A percentile compares a stretch with the other conserved stretches of the same genome.
Evolutionary conservation across 64 coral and sea anemone genomes (phyloP).

Genomic region (Actinia tenebrosa): DNA sequence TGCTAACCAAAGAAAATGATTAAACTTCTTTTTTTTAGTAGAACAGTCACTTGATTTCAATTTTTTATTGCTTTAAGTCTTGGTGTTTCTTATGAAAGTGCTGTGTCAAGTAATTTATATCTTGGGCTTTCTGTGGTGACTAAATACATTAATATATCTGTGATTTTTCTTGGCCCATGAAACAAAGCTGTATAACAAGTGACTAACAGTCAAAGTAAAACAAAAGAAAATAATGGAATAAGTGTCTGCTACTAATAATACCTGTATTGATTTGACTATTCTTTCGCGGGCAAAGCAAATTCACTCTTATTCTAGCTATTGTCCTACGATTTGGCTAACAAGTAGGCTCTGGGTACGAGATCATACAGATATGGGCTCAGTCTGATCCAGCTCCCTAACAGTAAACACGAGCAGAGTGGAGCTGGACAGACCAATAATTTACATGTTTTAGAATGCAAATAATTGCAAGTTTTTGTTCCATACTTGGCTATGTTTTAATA

Average conservation of each 20-base stretch:
- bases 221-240: too few species aligned
- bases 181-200: background rate
- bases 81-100: background rate
- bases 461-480: background rate
- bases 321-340: too few species aligned
- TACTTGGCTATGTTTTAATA: slow-evolving; percentile 10
- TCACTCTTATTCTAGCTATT: too few species aligned
- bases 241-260: too few species aligned
- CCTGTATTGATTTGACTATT: too few species aligned
- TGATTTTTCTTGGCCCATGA: too few species aligned
- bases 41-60: background rate
- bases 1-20: background rate
- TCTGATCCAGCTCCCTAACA: background rate
- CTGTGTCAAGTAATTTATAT: background rate
- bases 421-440: too few species aligned
- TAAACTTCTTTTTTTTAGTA: background rate
- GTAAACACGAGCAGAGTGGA: background rate
- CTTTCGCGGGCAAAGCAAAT: too few species aligned
- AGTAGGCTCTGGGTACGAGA: background rate
- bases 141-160: too few species aligned
- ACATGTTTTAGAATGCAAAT: too few species aligned
- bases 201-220: background rate
- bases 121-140: background rate
- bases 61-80: background rate
- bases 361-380: background rate